These are phyloP conservation scores for Ochlodes sylvanus DNA, from an alignment of 2,888 invertebrate genomes.

Conservation along the genomic window DNA sequence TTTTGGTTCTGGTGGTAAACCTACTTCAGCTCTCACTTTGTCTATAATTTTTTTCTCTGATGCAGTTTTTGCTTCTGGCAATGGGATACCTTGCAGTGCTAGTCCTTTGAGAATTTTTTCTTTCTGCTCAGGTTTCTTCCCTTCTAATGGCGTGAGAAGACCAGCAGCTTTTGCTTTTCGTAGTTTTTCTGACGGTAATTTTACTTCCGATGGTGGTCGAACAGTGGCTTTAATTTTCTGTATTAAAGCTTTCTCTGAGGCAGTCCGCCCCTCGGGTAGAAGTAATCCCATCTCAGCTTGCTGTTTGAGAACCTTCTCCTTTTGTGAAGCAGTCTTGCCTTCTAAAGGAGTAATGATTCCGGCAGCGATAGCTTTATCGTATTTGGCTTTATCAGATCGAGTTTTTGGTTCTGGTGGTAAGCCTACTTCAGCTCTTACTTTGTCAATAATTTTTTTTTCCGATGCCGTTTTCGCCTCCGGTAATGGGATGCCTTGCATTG, in stretches of 20 bases:
- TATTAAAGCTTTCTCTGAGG: too few species aligned
- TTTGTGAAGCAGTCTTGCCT: too few species aligned
- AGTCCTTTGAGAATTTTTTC: slow-evolving; percentile 49
- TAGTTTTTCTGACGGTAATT: slow-evolving; percentile 23
- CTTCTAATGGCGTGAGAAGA: slow-evolving; percentile 48
- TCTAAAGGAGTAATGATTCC: too few species aligned
- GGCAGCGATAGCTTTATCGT: slow-evolving; percentile 36
- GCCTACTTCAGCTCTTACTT: slow-evolving; percentile 34
- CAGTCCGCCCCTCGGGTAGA: slow-evolving; percentile 48
- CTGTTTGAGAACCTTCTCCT: slow-evolving; percentile 43
- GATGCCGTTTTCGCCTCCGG: too few species aligned
- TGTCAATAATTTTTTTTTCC: too few species aligned
- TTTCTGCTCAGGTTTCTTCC: slow-evolving; percentile 42
- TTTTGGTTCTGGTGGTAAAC: slow-evolving; percentile 30
- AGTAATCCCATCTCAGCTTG: slow-evolving; percentile 48
- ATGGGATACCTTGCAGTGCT: slow-evolving; percentile 43
- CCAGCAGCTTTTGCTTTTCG: slow-evolving; percentile 48
- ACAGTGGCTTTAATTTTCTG: too few species aligned
- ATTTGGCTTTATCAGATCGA: slow-evolving; percentile 38
- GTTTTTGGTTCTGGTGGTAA: slow-evolving; percentile 38
- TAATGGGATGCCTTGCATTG: slow-evolving; percentile 7
- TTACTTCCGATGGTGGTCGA: slow-evolving; percentile 37
- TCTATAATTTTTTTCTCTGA: slow-evolving; percentile 47
- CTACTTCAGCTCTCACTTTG: slow-evolving; percentile 44
- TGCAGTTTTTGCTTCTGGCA: slow-evolving; percentile 46